phyloP scores from a whole-genome alignment of 2,888 invertebrate species.

The Ormyrus labotus region DNA sequence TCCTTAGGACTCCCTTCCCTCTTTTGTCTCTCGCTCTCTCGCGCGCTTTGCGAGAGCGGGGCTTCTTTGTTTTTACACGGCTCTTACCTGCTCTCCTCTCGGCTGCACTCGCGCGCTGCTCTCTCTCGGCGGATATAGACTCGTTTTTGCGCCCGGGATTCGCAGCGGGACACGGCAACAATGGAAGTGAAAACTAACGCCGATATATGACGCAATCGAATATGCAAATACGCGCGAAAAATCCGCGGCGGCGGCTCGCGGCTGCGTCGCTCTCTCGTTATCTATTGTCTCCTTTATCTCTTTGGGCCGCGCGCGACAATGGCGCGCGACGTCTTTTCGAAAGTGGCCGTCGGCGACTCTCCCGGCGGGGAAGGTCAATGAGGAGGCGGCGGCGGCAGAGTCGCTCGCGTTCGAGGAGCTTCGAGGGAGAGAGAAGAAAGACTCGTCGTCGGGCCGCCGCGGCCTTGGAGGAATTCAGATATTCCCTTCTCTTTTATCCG shows the following conservation, averaged over 20 bases:
- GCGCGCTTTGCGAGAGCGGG: conserved; percentile 7
- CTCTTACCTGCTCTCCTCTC: conserved; percentile 16
- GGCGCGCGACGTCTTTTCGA: background rate
- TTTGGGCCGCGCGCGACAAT: background rate
- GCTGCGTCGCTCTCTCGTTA: conserved; percentile 5
- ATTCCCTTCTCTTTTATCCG: conserved; percentile 12
- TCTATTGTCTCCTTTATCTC: conserved; percentile 37
- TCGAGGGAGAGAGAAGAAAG: background rate
- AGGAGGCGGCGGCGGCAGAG: background rate
- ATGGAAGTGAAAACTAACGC: too few species aligned
- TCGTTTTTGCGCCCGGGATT: conserved; percentile 30
- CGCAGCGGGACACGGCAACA: too few species aligned
- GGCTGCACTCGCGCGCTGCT: background rate
- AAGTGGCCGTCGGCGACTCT: background rate
- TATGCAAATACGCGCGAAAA: conserved; percentile 5
- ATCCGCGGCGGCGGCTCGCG: background rate
- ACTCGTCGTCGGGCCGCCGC: conserved; percentile 33
- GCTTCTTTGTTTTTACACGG: conserved; percentile 50
- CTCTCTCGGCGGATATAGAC: conserved; percentile 32
- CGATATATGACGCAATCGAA: background rate
- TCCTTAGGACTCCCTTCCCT: conserved; percentile 37
- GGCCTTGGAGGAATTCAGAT: conserved; percentile 41
- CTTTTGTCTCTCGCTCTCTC: conserved; percentile 16
- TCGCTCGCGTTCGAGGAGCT: conserved; percentile 5
- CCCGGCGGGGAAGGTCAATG: background rate